Evolutionary conservation across 2,888 invertebrate species (phyloP), one percentile per base, ranked within the genome.

Genomic region (Psococerastis gibbosa): DNA sequence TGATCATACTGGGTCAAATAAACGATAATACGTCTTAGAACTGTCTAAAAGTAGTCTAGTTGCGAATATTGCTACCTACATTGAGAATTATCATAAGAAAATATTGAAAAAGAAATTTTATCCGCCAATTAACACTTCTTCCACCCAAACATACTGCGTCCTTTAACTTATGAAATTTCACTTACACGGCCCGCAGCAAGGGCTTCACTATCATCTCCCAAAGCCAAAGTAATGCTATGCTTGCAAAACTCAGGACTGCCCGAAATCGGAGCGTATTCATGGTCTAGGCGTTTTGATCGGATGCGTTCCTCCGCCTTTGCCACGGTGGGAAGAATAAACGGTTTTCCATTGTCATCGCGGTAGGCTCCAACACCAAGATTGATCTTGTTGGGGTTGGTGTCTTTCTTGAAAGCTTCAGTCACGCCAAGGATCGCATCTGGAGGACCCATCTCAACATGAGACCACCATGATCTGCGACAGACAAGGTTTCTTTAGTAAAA

Each of bases 381-480:
- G 49, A 98, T 83, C 65, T 98, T 99, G 53, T 88, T 88, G 0
- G 89, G 75, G 60, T 89, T 82, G 2, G 70, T 67, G 60, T 98
- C 97, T 48, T 68, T 74, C 60, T 89, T 95, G 65, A 70, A 98
- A 1, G 97, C 97, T 61, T 99, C 98, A 1, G 94, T 85, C 33
- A 98, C 83, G 31, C 98, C 98, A 42, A 99, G 68, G 65, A 99
- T 99, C 18, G 88, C 85, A 69, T 97, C 97, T 3, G 97, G 97
- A 15, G 97, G 97, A 3, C 95, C 97, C 88, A 94, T 85, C 59
- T 79, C 75, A 6, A 97, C 92, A 59, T 82, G 74, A 46, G 73
- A 64, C 80, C 87, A 91, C 79, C 81, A 87, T 52, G 80, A 76
- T 57, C 87, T 85, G 52, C 8, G 57, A 60, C 43, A 46, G 44